A percentile compares a stretch with the other conserved stretches of the same genome.
Evolutionary conservation across 2,888 invertebrate genomes (phyloP).

Genomic region (Euclidia mi): DNA sequence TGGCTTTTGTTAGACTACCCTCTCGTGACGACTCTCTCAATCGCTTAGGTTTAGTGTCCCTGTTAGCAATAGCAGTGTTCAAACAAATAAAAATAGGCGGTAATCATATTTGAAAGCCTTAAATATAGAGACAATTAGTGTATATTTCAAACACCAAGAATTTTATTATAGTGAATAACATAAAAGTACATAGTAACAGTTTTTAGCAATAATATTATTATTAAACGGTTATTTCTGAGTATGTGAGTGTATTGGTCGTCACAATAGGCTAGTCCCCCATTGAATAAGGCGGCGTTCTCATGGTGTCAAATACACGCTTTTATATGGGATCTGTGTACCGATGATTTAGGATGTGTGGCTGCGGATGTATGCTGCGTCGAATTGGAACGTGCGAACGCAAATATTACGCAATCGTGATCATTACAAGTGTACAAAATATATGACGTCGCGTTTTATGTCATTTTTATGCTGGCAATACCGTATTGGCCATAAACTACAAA

Average conservation of each 20-base stretch:
- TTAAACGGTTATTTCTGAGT: not conserved
- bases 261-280: constrained; percentile 34
- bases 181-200: constrained; percentile 21
- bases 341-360: constrained; percentile 55
- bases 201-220: constrained; percentile 5
- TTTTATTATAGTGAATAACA: constrained; percentile 12
- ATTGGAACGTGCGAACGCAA: constrained; percentile 25
- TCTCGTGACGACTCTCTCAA: constrained; percentile 28
- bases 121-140: constrained; percentile 10
- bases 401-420: not conserved
- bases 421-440: not conserved
- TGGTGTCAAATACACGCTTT: constrained; percentile 59
- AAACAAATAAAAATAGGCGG: constrained; percentile 6
- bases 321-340: constrained; percentile 58
- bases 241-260: constrained; percentile 16
- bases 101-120: not conserved
- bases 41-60: constrained; percentile 15
- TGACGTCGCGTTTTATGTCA: not conserved
- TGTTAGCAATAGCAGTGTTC: not conserved
- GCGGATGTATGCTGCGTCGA: constrained; percentile 47
- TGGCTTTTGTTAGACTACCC: constrained; percentile 35
- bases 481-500: constrained; percentile 2
- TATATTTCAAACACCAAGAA: constrained; percentile 15
- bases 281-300: constrained; percentile 49
- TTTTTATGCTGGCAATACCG: constrained; percentile 8